These are phyloP conservation scores for Lottia gigantea DNA, from an alignment of 2,888 invertebrate species.

Conservation along the genomic window DNA sequence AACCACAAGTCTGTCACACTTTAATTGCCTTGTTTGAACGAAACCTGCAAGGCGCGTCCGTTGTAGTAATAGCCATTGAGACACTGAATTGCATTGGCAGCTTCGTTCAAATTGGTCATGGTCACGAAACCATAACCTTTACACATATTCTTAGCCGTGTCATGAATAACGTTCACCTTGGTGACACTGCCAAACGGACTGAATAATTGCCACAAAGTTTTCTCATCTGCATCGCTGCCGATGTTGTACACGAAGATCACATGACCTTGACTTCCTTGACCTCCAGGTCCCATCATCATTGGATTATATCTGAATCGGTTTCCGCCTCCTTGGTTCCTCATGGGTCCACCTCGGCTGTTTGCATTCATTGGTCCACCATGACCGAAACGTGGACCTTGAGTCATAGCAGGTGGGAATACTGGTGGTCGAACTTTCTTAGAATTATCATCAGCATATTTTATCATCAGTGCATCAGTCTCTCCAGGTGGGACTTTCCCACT, in stretches of 20 bases:
- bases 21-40: slow-evolving; percentile 37
- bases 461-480: slow-evolving; percentile 83
- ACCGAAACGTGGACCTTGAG: slow-evolving; percentile 33
- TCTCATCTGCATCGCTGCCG: slow-evolving; percentile 66
- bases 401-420: slow-evolving; percentile 30
- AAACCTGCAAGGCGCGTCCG: slow-evolving; percentile 67
- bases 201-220: slow-evolving; percentile 66
- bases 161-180: slow-evolving; percentile 67
- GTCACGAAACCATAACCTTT: slow-evolving; percentile 69
- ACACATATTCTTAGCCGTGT: slow-evolving; percentile 59
- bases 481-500: slow-evolving; percentile 85
- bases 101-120: slow-evolving; percentile 67
- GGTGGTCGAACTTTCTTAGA: slow-evolving; percentile 50
- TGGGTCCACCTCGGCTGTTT: slow-evolving; percentile 30
- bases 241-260: slow-evolving; percentile 69
- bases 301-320: slow-evolving; percentile 41
- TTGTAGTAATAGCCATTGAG: slow-evolving; percentile 66
- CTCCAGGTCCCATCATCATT: slow-evolving; percentile 26
- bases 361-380: slow-evolving; percentile 19
- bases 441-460: slow-evolving; percentile 88
- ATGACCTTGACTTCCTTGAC: slow-evolving; percentile 39
- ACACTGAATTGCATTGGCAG: slow-evolving; percentile 64
- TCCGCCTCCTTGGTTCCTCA: slow-evolving; percentile 34
- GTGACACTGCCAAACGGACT: slow-evolving; percentile 67
- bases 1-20: too few relatives aligned